Evolutionary conservation across 2,888 invertebrate genomes (phyloP).

Genomic region (Cerceris ruficornis): DNA sequence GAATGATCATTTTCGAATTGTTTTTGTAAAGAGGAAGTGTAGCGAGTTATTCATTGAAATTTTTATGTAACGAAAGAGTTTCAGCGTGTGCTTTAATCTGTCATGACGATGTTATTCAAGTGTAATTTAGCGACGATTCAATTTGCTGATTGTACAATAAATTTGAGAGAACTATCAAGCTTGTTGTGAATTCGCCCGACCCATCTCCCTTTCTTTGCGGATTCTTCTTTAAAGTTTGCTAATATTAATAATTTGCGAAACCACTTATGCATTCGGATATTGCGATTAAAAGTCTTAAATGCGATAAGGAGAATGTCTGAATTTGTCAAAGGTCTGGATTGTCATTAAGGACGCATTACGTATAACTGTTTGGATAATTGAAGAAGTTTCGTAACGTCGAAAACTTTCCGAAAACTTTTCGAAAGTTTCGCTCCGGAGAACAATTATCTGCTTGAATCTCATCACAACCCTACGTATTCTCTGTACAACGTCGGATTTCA

Average conservation of each 20-base stretch:
- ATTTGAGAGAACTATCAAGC: constrained; percentile 30
- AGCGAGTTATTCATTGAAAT: background rate
- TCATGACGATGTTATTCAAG: constrained; percentile 20
- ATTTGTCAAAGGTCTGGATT: too few species aligned
- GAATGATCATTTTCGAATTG: background rate
- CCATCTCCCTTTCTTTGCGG: background rate
- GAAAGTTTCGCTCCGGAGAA: too few species aligned
- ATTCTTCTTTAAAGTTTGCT: background rate
- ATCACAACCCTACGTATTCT: too few species aligned
- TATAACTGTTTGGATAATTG: too few species aligned
- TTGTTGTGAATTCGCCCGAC: constrained; percentile 8
- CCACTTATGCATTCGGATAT: too few species aligned
- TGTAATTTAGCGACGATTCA: constrained; percentile 24
- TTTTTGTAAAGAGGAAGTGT: background rate
- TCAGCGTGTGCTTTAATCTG: background rate
- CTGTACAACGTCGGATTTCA: too few species aligned
- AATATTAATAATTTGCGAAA: background rate
- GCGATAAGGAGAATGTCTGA: too few species aligned
- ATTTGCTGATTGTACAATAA: constrained; percentile 43
- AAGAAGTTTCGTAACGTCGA: too few species aligned
- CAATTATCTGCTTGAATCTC: too few species aligned
- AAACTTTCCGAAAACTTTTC: too few species aligned
- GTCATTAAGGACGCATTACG: too few species aligned
- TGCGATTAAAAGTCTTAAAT: too few species aligned
- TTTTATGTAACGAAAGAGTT: constrained; percentile 3